Percentiles rank a stretch among this genome's conserved stretches.
These are phyloP conservation scores for Micropoecilia bifurca DNA, from an alignment of 2,797 vertebrate species.

Conservation along the genomic window DNA sequence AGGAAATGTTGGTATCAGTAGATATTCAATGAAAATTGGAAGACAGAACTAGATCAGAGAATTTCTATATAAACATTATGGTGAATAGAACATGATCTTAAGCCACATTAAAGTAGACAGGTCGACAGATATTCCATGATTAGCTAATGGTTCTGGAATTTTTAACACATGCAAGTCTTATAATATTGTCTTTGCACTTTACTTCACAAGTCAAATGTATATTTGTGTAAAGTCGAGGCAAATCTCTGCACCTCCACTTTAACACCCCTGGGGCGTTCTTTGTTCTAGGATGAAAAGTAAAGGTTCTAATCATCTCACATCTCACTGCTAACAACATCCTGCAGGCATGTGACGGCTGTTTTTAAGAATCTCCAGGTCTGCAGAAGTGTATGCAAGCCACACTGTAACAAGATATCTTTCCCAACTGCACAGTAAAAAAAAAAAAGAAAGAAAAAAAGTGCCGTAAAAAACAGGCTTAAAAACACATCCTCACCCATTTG, in stretches of 20 bases:
- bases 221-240: slow-evolving; percentile 67
- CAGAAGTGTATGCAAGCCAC: slow-evolving; percentile 28
- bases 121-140: neutral
- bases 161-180: neutral
- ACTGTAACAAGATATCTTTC: slow-evolving; percentile 44
- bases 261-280: slow-evolving; percentile 73
- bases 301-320: slow-evolving; percentile 69
- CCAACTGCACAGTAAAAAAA: slow-evolving; percentile 20
- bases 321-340: slow-evolving; percentile 68
- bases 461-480: slow-evolving; percentile 50
- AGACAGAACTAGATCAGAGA: neutral
- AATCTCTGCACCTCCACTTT: slow-evolving; percentile 66
- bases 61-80: neutral
- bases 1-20: neutral
- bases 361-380: slow-evolving; percentile 47
- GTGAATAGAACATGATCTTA: neutral
- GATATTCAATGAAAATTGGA: neutral
- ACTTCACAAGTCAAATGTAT: slow-evolving; percentile 50
- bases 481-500: slow-evolving; percentile 58
- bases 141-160: neutral
- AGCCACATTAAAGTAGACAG: neutral
- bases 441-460: slow-evolving; percentile 24
- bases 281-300: slow-evolving; percentile 73
- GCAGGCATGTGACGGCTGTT: slow-evolving; percentile 46
- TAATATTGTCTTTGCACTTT: slow-evolving; percentile 35